Evolutionary conservation across 2,888 invertebrate genomes (phyloP).

Genomic region (Tetrapedia diversipes): DNA sequence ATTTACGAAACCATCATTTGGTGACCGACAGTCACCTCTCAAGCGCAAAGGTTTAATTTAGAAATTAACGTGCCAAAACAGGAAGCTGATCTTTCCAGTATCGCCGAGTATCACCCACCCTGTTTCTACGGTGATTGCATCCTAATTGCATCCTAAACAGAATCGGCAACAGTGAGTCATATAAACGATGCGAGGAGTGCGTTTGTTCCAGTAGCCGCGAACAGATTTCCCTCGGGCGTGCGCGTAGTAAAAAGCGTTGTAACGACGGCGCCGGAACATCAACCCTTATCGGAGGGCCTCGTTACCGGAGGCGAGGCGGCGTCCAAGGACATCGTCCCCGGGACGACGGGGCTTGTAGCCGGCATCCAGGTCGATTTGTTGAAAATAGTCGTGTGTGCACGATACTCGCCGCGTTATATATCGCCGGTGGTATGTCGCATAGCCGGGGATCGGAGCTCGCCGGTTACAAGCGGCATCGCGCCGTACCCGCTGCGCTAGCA

Average conservation of each 20-base stretch:
- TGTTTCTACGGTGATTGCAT: not conserved
- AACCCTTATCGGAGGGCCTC: slow-evolving; percentile 44
- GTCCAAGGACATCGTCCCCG: slow-evolving; percentile 49
- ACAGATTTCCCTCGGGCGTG: slow-evolving; percentile 26
- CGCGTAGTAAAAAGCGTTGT: slow-evolving; percentile 25
- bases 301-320: slow-evolving; percentile 13
- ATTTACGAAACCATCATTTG: no score
- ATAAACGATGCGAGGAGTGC: not conserved
- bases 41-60: no score
- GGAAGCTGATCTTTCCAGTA: no score
- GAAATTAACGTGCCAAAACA: no score
- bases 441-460: slow-evolving; percentile 58
- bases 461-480: slow-evolving; percentile 69
- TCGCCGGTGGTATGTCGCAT: slow-evolving; percentile 66
- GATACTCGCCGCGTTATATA: slow-evolving; percentile 60
- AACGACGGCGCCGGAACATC: slow-evolving; percentile 39
- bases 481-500: slow-evolving; percentile 69
- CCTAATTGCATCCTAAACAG: no score
- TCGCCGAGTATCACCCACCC: no score
- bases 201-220: slow-evolving; percentile 24
- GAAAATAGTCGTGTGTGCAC: slow-evolving; percentile 59
- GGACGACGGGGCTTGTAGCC: slow-evolving; percentile 25
- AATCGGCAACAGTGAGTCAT: not conserved
- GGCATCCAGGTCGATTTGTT: slow-evolving; percentile 64
- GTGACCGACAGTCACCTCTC: no score